phyloP scores from a whole-genome alignment of 2,113 vertebrate genomes.

The Eurypyga helias region DNA sequence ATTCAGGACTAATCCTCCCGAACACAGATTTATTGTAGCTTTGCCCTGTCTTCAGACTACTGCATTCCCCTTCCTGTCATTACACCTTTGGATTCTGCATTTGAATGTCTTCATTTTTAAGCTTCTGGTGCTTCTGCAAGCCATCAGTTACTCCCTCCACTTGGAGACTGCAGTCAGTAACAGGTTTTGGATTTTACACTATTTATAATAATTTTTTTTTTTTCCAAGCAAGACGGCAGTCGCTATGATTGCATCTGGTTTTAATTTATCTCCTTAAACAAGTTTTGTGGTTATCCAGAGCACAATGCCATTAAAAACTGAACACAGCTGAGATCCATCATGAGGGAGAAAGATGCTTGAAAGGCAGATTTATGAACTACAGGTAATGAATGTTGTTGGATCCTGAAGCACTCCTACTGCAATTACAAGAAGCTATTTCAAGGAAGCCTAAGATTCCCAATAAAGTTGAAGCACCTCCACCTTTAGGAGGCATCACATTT shows the following conservation, averaged over 20 bases:
- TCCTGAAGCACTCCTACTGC: neutral
- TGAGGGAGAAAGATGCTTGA: neutral
- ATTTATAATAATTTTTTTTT: neutral
- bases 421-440: neutral
- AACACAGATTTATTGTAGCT: neutral
- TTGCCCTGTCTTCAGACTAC: neutral
- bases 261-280: slow-evolving; percentile 7
- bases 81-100: neutral
- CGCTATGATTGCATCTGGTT: neutral
- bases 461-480: neutral
- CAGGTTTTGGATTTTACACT: neutral
- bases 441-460: neutral
- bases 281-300: neutral
- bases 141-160: neutral
- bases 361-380: neutral
- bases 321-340: neutral
- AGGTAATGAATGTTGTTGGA: neutral
- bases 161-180: neutral
- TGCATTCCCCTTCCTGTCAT: neutral
- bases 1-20: slow-evolving; percentile 11
- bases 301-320: neutral
- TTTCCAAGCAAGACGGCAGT: neutral
- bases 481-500: neutral
- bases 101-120: neutral
- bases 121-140: neutral